Evolutionary conservation across 2,888 invertebrate genomes (phyloP).

Genomic region (Lamellibrachia satsuma): DNA sequence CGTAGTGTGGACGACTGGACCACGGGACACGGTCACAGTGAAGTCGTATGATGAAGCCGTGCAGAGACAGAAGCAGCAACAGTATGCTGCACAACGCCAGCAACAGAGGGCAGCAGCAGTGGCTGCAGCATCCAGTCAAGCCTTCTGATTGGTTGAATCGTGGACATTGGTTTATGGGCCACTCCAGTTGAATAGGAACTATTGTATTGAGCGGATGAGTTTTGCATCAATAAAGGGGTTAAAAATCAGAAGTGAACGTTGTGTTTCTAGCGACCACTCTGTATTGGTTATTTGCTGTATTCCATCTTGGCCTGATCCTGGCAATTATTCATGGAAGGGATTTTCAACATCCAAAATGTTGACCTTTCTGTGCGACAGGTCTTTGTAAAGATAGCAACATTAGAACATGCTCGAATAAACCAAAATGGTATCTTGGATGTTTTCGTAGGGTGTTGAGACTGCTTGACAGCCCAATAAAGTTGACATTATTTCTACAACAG

Average conservation of each 20-base stretch:
- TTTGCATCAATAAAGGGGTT: not conserved
- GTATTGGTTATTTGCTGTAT: not conserved
- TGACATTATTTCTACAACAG: too few species aligned
- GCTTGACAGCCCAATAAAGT: too few species aligned
- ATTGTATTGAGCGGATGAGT: not conserved
- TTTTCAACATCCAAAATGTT: not conserved
- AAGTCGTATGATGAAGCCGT: slow-evolving; percentile 76
- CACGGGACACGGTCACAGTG: slow-evolving; percentile 79
- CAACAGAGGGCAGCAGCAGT: slow-evolving; percentile 23
- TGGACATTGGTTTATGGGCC: not conserved
- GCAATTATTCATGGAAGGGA: not conserved
- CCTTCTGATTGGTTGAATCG: not conserved
- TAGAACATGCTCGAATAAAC: too few species aligned
- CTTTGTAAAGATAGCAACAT: not conserved
- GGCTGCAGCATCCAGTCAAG: not conserved
- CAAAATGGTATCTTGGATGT: too few species aligned
- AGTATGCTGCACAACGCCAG: slow-evolving; percentile 26
- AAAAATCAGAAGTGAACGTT: not conserved
- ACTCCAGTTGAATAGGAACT: not conserved
- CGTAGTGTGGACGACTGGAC: slow-evolving; percentile 89
- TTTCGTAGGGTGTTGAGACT: too few species aligned
- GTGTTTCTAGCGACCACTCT: too few species aligned
- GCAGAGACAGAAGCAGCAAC: slow-evolving; percentile 49
- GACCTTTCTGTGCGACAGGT: not conserved
- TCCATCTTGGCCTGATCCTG: not conserved